Evolutionary conservation across 2,113 vertebrate genomes (phyloP), one percentile per base, ranked within the genome.

Genomic region (Scatophagus argus): DNA sequence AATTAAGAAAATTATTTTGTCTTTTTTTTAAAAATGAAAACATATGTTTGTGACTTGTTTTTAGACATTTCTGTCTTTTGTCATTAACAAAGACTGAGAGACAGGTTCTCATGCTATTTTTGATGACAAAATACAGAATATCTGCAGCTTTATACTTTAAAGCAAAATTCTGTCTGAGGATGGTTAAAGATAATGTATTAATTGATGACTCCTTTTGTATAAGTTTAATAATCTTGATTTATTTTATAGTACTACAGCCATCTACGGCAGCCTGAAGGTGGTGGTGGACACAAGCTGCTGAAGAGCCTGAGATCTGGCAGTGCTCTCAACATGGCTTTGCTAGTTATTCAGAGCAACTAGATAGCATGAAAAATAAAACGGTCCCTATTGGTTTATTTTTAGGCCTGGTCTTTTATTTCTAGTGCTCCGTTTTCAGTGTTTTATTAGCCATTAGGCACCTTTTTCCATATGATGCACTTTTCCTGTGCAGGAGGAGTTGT

Each of bases 351-450:
- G 60, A 58, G 51, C 23, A 39, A 25, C 7, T 8, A 27, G 19
- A 68, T 14, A 14, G 38, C 0, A 31, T 43, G 11, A 60, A 46
- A 23, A 59, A n/a, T n/a, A n/a, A 59, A 74, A 56, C 19, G 27
- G 61, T 25, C 14, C 14, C 55, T 23, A 12, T 36, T 27, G 6
- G 13, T 69, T 56, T 44, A 19, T 34, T 51, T 47, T 58, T 51
- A 31, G 16, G 27, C 29, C 39, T 0, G 1, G 13, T n/a, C 9
- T 39, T 61, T 68, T 31, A 73, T 74, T 64, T 56, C 32, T 59
- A 34, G 12, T 54, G 29, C 25, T 85, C 29, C 60, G 54, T 74
- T 56, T 79, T 64, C 47, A 62, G 32, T 13, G 23, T 34, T 29
- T 43, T 3, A 41, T 17, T 43, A 59, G 13, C 38, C 12, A 36